Evolutionary conservation across 2,888 invertebrate genomes (phyloP).

Genomic region (Tipula vernalis): DNA sequence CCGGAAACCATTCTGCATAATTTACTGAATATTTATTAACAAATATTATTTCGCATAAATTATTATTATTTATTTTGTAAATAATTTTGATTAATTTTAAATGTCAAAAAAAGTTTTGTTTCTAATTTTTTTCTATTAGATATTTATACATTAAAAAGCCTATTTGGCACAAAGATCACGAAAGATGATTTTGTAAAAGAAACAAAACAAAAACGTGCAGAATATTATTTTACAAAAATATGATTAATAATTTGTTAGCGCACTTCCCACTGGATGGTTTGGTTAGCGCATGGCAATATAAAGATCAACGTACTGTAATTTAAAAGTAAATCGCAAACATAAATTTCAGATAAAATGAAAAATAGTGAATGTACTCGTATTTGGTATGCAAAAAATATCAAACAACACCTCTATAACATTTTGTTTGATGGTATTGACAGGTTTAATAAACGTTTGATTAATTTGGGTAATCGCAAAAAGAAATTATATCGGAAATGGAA

Average conservation of each 20-base stretch:
- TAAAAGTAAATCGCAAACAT: too few relatives aligned
- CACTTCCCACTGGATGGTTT: not conserved
- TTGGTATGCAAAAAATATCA: too few relatives aligned
- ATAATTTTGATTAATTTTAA: not conserved
- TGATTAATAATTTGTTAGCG: not conserved
- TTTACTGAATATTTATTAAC: not conserved
- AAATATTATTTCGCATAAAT: not conserved
- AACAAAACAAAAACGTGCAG: not conserved
- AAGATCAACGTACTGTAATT: too few relatives aligned
- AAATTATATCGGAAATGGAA: too few relatives aligned
- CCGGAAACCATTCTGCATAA: not conserved
- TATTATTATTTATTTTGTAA: not conserved
- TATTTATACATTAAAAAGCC: not conserved
- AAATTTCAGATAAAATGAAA: too few relatives aligned
- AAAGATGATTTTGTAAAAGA: not conserved
- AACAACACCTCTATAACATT: too few relatives aligned
- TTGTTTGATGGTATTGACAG: too few relatives aligned
- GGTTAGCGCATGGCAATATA: not conserved
- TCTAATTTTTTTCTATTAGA: not conserved
- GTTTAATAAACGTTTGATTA: too few relatives aligned
- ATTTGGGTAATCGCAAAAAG: too few relatives aligned
- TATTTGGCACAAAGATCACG: not conserved
- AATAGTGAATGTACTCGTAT: too few relatives aligned
- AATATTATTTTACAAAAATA: not conserved
- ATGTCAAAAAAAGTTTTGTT: not conserved